phyloP scores from a whole-genome alignment of 2,113 vertebrate genomes.

The Leiothrix lutea region DNA sequence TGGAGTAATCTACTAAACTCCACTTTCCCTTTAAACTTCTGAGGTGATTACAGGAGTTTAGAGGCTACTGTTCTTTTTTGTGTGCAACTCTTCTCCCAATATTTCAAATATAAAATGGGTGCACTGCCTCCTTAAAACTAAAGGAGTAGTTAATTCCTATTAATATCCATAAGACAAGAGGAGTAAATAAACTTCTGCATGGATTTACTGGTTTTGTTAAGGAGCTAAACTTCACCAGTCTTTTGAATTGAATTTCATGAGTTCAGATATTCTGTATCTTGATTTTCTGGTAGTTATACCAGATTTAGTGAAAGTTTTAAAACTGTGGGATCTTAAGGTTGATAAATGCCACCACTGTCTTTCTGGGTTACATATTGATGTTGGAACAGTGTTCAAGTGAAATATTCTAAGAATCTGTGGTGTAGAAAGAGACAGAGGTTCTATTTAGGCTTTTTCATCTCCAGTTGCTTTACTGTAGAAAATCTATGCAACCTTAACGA shows the following conservation, averaged over 20 bases:
- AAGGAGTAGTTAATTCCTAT: not conserved
- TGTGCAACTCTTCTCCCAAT: not conserved
- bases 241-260: not conserved
- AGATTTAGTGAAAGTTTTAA: not conserved
- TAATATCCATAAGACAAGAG: not conserved
- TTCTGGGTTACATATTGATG: not conserved
- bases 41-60: not conserved
- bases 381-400: not conserved
- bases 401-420: not conserved
- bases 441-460: not conserved
- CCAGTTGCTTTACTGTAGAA: not conserved
- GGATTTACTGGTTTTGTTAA: not conserved
- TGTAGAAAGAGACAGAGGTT: not conserved
- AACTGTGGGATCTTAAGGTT: not conserved
- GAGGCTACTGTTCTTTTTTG: not conserved
- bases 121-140: not conserved
- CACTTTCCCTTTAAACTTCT: not conserved
- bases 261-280: not conserved
- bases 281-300: not conserved
- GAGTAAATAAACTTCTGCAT: not conserved
- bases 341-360: not conserved
- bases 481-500: not conserved
- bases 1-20: not conserved
- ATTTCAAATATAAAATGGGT: not conserved
- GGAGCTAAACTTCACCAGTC: not conserved